Percentiles rank a stretch among this genome's conserved stretches.
phyloP scores from a whole-genome alignment of 2,113 vertebrate genomes.

The Nothoprocta pentlandii region DNA sequence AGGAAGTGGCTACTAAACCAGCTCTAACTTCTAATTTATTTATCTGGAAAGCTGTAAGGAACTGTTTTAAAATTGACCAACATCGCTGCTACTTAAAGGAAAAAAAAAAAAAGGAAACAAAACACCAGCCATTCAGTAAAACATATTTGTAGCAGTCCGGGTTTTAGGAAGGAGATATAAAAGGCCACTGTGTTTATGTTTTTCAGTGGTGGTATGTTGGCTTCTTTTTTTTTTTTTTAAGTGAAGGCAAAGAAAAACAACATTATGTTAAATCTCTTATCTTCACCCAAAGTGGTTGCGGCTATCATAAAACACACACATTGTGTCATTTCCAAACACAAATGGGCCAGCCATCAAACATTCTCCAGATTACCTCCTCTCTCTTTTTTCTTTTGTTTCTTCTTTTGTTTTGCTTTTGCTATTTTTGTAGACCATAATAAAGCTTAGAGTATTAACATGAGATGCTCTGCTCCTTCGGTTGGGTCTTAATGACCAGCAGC shows the following conservation, averaged over 20 bases:
- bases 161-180: constrained; percentile 50
- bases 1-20: constrained; percentile 66
- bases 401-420: neutral
- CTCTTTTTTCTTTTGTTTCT: neutral
- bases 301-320: constrained; percentile 69
- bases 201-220: constrained; percentile 44
- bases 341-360: constrained; percentile 3
- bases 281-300: constrained; percentile 28
- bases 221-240: constrained; percentile 17
- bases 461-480: neutral
- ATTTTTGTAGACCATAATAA: constrained; percentile 10
- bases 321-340: constrained; percentile 70
- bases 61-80: constrained; percentile 54
- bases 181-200: constrained; percentile 60
- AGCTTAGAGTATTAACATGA: neutral
- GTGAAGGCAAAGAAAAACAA: neutral
- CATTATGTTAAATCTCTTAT: constrained; percentile 60
- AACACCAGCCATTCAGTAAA: constrained; percentile 36
- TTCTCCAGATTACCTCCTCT: constrained; percentile 55
- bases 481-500: neutral
- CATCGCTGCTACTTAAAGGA: neutral
- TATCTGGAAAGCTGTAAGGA: constrained; percentile 52
- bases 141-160: neutral
- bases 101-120: neutral
- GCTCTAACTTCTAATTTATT: constrained; percentile 61